These are phyloP conservation scores for Ichneumoninae sp. DNA, from an alignment of 2,888 invertebrate species.

Conservation along the genomic window DNA sequence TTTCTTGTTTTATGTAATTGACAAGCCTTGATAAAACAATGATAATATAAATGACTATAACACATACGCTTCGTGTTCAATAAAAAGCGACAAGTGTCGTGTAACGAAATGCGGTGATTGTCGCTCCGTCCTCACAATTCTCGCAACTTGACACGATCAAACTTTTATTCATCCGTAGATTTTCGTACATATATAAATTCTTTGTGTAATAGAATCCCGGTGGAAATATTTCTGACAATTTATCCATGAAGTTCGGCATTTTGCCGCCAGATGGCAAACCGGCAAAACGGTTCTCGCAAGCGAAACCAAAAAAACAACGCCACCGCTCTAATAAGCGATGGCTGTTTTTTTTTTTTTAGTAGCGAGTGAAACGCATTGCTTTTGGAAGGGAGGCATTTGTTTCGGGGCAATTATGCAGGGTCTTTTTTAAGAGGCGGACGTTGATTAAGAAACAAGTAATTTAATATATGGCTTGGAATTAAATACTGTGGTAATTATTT, in stretches of 20 bases:
- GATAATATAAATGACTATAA: slow-evolving; percentile 49
- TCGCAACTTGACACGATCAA: background rate
- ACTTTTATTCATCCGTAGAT: slow-evolving; percentile 6
- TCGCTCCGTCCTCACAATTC: background rate
- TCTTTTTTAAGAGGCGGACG: too few relatives aligned
- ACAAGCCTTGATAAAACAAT: slow-evolving; percentile 51
- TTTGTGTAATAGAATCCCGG: slow-evolving; percentile 22
- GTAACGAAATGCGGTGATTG: background rate
- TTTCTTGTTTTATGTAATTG: slow-evolving; percentile 40
- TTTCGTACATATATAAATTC: slow-evolving; percentile 28
- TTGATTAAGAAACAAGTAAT: too few relatives aligned
- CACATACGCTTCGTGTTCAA: slow-evolving; percentile 23
- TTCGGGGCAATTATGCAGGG: too few relatives aligned
- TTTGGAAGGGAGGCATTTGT: too few relatives aligned
- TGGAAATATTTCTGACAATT: background rate
- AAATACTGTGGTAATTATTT: too few relatives aligned
- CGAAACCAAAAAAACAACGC: background rate
- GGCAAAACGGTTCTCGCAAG: background rate
- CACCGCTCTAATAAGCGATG: background rate
- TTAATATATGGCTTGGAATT: too few relatives aligned
- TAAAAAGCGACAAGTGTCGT: background rate
- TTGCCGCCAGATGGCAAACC: background rate
- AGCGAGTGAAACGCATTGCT: too few relatives aligned
- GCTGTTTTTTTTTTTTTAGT: background rate
- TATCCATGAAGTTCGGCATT: background rate